Evolutionary conservation across 2,113 vertebrate genomes (phyloP).

Genomic region (Arvicanthis niloticus): DNA sequence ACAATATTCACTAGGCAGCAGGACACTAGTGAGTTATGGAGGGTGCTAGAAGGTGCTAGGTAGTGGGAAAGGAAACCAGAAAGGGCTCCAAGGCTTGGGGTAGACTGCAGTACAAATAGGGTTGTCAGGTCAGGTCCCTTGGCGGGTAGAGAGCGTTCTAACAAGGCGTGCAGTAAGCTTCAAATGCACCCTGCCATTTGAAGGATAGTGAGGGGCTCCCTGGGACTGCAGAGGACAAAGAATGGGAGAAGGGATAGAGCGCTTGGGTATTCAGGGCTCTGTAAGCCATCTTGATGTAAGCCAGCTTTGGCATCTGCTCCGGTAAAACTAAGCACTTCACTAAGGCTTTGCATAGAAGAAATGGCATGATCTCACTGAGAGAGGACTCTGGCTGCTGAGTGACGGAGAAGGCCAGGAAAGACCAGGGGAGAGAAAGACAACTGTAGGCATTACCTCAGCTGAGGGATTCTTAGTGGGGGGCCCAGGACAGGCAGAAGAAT

Average conservation of each 20-base stretch:
- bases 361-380: not conserved
- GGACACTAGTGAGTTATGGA: not conserved
- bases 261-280: not conserved
- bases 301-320: not conserved
- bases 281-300: too few relatives aligned
- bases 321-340: not conserved
- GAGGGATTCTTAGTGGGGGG: not conserved
- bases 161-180: not conserved
- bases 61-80: not conserved
- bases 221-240: not conserved
- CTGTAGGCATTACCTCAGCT: not conserved
- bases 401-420: not conserved
- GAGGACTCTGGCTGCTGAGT: not conserved
- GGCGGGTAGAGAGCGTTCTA: not conserved
- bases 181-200: not conserved
- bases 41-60: not conserved
- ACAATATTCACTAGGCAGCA: not conserved
- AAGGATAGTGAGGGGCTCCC: not conserved
- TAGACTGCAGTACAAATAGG: not conserved
- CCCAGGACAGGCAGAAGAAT: too few relatives aligned
- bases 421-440: not conserved
- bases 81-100: not conserved
- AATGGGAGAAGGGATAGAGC: not conserved
- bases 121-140: not conserved
- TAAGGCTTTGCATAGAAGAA: not conserved